phyloP scores from a whole-genome alignment of 2,888 invertebrate species.

The Mechanitis mazaeus region DNA sequence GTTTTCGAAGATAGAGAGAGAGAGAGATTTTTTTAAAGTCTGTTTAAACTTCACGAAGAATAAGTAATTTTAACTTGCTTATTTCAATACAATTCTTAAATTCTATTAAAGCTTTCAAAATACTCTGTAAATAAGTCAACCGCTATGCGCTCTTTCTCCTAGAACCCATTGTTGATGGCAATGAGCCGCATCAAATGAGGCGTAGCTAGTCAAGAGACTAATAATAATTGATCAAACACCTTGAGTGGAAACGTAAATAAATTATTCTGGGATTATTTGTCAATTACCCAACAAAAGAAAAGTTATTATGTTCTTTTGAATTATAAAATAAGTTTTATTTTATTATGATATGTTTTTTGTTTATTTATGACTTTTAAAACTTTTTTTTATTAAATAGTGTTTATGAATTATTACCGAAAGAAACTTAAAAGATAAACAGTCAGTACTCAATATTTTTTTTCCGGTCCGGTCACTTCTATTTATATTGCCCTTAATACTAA shows the following conservation, averaged over 20 bases:
- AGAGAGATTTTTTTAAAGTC: too few species aligned
- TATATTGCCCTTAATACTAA: constrained; percentile 11
- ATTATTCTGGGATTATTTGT: neutral
- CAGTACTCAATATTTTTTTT: constrained; percentile 5
- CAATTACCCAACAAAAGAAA: too few species aligned
- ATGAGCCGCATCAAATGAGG: constrained; percentile 6
- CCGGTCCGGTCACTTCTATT: constrained; percentile 14
- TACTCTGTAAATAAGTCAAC: neutral
- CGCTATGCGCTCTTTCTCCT: constrained; percentile 1
- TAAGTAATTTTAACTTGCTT: too few species aligned
- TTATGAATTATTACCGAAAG: too few species aligned
- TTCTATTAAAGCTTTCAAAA: neutral
- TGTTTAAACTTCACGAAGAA: too few species aligned
- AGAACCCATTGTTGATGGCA: constrained; percentile 1
- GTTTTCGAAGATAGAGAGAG: too few species aligned
- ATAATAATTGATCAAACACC: constrained; percentile 6
- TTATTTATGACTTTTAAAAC: too few species aligned
- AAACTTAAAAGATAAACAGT: too few species aligned
- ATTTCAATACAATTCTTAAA: neutral
- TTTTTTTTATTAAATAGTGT: too few species aligned
- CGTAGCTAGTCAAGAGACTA: constrained; percentile 5
- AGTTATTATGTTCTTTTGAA: too few species aligned
- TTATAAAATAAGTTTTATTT: too few species aligned
- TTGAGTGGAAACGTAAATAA: neutral
- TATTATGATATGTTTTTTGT: too few species aligned